Percentiles rank a stretch among this genome's conserved stretches.
phyloP scores from a whole-genome alignment of 1,140 invertebrate genomes.

The Matsumurasca onukii region DNA sequence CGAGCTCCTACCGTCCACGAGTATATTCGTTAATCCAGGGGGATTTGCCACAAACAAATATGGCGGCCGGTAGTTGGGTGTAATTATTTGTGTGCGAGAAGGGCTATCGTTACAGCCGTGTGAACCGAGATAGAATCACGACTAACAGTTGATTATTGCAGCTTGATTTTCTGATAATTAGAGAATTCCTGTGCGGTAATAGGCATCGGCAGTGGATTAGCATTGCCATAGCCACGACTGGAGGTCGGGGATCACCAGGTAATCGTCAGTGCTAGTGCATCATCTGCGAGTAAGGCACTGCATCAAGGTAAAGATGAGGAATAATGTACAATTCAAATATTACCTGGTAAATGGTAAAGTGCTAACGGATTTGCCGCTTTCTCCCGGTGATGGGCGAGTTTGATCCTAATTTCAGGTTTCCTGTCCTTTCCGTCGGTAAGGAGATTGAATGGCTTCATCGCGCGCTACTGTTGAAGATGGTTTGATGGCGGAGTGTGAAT shows the following conservation, averaged over 20 bases:
- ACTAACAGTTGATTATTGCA: not conserved
- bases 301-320: too few relatives aligned
- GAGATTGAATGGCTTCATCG: too few relatives aligned
- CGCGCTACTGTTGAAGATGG: too few relatives aligned
- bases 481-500: too few relatives aligned
- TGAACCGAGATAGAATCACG: constrained; percentile 7
- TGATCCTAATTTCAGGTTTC: too few relatives aligned
- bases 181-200: constrained; percentile 21
- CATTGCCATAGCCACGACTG: constrained; percentile 9
- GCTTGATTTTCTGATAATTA: constrained; percentile 22
- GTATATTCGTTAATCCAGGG: constrained; percentile 16
- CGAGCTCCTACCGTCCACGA: not conserved
- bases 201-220: constrained; percentile 23
- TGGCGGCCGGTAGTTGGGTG: constrained; percentile 6
- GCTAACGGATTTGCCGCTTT: too few relatives aligned
- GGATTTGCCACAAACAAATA: constrained; percentile 24
- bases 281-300: too few relatives aligned
- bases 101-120: constrained; percentile 11
- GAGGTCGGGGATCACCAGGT: not conserved
- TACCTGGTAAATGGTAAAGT: too few relatives aligned
- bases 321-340: too few relatives aligned
- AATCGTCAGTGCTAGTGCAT: too few relatives aligned
- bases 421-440: too few relatives aligned
- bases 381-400: too few relatives aligned
- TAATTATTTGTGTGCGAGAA: constrained; percentile 23